Percentiles rank a stretch among this genome's conserved stretches.
These are phyloP conservation scores for Stercorarius parasiticus DNA, from an alignment of 2,113 vertebrate species.

Conservation along the genomic window DNA sequence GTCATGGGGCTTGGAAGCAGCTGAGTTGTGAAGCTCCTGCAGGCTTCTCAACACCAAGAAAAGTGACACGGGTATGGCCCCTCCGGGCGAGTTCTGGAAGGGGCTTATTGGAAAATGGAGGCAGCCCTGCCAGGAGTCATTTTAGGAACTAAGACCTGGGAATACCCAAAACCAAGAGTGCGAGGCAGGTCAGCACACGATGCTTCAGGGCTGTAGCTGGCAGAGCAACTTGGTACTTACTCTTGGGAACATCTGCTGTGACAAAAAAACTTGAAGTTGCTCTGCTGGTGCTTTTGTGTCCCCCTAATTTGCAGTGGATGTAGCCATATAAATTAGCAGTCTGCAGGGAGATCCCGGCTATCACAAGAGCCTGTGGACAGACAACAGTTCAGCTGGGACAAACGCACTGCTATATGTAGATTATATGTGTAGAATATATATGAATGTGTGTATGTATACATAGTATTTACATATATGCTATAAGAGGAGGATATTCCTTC, in stretches of 20 bases:
- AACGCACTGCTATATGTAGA: rapidly evolving
- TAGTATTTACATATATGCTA: not conserved
- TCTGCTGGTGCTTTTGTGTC: constrained; percentile 64
- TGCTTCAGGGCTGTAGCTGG: not conserved
- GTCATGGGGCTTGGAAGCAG: not conserved
- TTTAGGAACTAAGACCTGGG: not conserved
- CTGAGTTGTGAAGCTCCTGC: not conserved
- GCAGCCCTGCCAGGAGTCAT: not conserved
- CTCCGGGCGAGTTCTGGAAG: rapidly evolving
- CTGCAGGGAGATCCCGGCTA: constrained; percentile 86
- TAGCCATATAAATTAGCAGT: constrained; percentile 86
- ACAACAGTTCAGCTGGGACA: not conserved
- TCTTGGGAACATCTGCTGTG: constrained; percentile 74
- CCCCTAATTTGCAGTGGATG: constrained; percentile 83
- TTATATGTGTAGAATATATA: not conserved
- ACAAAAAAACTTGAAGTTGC: constrained; percentile 64
- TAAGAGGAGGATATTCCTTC: not conserved
- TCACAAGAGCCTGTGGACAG: constrained; percentile 78
- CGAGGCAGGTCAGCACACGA: not conserved
- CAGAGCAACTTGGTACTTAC: constrained; percentile 64
- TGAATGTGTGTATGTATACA: rapidly evolving
- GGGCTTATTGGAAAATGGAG: no score
- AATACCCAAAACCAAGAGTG: rapidly evolving
- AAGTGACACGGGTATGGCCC: not conserved
- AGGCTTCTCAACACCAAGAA: not conserved